A percentile compares a stretch with the other conserved stretches of the same genome.
Conservation (phyloP, 2,888 invertebrate species). For the Neoscelio sp. region DNA sequence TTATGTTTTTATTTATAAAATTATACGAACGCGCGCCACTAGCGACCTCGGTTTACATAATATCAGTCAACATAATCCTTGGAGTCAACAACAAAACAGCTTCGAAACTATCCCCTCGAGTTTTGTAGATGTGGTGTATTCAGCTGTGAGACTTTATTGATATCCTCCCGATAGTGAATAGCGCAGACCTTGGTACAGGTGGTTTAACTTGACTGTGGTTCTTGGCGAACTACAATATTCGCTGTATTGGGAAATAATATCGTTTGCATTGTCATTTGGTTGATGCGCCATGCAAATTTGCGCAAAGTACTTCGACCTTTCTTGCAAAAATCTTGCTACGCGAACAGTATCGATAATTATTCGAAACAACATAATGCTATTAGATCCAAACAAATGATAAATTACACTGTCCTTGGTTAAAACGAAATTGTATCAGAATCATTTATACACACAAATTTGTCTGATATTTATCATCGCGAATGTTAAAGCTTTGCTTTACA, state of each 20-base stretch:
- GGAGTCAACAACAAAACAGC: constrained; percentile 46
- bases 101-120: constrained; percentile 44
- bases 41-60: constrained; percentile 27
- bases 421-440: constrained; percentile 42
- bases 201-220: constrained; percentile 46
- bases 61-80: constrained; percentile 49
- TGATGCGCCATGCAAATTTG: constrained; percentile 36
- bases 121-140: constrained; percentile 40
- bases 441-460: constrained; percentile 58
- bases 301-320: constrained; percentile 32
- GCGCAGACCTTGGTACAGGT: constrained; percentile 39
- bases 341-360: constrained; percentile 33
- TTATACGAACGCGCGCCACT: not conserved
- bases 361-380: constrained; percentile 40
- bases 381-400: constrained; percentile 46
- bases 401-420: constrained; percentile 34
- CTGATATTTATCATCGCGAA: constrained; percentile 56
- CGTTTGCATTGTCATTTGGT: constrained; percentile 29
- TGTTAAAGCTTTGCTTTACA: constrained; percentile 43
- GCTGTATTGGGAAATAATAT: constrained; percentile 55
- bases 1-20: constrained; percentile 16
- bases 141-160: constrained; percentile 30
- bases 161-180: constrained; percentile 35
- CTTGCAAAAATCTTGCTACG: constrained; percentile 25
- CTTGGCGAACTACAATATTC: constrained; percentile 41